Base-by-base conservation (phyloP, 2,797 vertebrate species). In the Fratercula arctica region DNA sequence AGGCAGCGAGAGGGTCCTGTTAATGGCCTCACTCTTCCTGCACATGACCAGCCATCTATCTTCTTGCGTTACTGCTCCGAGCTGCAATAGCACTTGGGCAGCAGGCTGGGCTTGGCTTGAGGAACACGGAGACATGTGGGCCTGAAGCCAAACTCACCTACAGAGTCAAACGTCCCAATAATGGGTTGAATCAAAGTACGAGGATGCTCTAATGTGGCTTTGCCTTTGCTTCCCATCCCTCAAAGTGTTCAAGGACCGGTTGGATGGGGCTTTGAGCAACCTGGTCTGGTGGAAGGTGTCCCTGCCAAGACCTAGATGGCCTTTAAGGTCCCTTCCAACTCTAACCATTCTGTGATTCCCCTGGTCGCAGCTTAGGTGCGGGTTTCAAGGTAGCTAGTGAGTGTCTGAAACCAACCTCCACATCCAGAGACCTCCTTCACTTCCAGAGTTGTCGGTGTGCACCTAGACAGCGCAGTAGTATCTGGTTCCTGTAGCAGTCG, bases 401-500 rank as follows among this genome's bases (percentile, higher is more conserved):
- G 82, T 8, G 33, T 74, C 72, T 39, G 70, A 31, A 24, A n/a
- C 43, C 46, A 57, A 4, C 13, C 10, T 53, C 33, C 33, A 3
- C n/a, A 4, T 1, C 3, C 25, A 5, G 67, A 35, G 24, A n/a
- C 1, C 28, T 77, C 79, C 70, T 45, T 15, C 13, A 0, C 7
- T 7, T 8, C 48, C 74, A 4, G 73, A 25, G 84, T 1, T 13
- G 33, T 4, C 80, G 2, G 1, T 4, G 9, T 3, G 12, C 43
- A 18, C 37, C 31, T 5, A 2, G 37, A 3, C 17, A n/a, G 39
- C 1, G 0, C 10, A 7, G 48, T 3, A 56, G 56, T 7, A 2
- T 1, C 85, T 1, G 20, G 2, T 3, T 8, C n/a, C 51, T 35
- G 21, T 0, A 19, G 51, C 35, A 17, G 17, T 10, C 16, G 0